Percentiles rank a stretch among this genome's conserved stretches.
Evolutionary conservation across 2,888 invertebrate genomes (phyloP).

Genomic region (Pachymerium ferrugineum): DNA sequence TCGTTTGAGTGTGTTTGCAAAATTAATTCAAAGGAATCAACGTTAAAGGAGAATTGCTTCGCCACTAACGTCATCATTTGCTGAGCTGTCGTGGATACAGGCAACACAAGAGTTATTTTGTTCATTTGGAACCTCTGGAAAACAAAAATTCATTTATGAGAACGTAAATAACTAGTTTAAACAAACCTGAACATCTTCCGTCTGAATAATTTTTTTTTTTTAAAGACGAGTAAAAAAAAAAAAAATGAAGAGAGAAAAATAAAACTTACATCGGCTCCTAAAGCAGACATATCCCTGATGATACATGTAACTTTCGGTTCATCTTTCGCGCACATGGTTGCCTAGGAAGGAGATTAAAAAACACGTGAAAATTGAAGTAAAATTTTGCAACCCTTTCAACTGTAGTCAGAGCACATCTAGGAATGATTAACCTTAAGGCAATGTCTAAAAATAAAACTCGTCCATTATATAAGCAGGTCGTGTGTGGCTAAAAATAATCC

Average conservation of each 20-base stretch:
- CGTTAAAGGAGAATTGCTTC: constrained; percentile 50
- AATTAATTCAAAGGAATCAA: constrained; percentile 50
- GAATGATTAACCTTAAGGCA: constrained; percentile 9
- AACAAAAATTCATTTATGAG: neutral
- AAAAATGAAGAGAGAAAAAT: constrained; percentile 1
- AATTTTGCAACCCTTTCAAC: neutral
- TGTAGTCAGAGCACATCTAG: neutral
- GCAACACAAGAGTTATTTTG: constrained; percentile 46
- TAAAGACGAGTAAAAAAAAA: neutral
- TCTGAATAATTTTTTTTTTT: too few relatives aligned
- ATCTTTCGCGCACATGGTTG: constrained; percentile 30
- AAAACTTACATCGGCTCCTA: constrained; percentile 37
- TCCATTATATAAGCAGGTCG: constrained; percentile 22
- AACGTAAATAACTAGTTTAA: constrained; percentile 23
- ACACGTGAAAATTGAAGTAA: neutral
- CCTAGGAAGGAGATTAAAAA: constrained; percentile 9
- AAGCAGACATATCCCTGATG: constrained; percentile 49
- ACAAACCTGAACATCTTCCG: too few relatives aligned
- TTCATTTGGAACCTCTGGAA: constrained; percentile 37
- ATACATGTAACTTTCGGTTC: constrained; percentile 47
- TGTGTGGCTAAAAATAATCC: constrained; percentile 5
- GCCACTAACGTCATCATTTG: constrained; percentile 52
- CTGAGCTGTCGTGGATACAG: constrained; percentile 49
- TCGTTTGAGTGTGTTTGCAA: constrained; percentile 42
- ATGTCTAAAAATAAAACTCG: constrained; percentile 10